These are phyloP conservation scores for Recurvirostra avosetta DNA, from an alignment of 2,113 vertebrate species.

Conservation along the genomic window DNA sequence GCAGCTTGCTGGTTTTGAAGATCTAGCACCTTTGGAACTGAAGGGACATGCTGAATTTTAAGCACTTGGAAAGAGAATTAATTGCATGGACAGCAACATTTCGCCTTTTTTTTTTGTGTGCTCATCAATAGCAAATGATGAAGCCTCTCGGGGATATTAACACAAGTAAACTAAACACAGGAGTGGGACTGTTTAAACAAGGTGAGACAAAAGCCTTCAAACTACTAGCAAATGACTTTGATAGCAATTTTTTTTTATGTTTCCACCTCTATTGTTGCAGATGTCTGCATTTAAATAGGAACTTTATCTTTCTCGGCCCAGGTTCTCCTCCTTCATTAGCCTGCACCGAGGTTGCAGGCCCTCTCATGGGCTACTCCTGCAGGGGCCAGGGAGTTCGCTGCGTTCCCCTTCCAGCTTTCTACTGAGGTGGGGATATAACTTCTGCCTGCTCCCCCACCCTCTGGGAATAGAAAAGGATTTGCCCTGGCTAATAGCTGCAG, in stretches of 20 bases:
- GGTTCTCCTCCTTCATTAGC: not conserved
- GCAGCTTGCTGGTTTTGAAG: constrained; percentile 66
- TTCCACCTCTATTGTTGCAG: not conserved
- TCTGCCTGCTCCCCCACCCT: not conserved
- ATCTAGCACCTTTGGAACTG: constrained; percentile 63
- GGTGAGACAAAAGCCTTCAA: constrained; percentile 8
- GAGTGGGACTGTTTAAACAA: constrained; percentile 45
- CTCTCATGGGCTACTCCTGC: not conserved
- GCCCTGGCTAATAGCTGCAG: not conserved
- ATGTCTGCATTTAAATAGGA: not conserved
- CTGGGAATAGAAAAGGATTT: not conserved
- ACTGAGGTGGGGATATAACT: not conserved
- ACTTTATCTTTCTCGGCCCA: not conserved
- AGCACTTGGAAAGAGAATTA: constrained; percentile 36
- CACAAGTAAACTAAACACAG: constrained; percentile 49
- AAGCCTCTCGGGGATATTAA: constrained; percentile 49
- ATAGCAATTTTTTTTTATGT: not conserved
- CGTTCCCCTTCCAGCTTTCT: not conserved
- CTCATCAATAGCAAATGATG: constrained; percentile 61
- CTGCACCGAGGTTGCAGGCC: not conserved
- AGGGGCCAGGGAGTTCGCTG: not conserved
- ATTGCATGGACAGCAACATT: constrained; percentile 26
- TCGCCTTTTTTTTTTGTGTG: not conserved
- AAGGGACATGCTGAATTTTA: constrained; percentile 54
- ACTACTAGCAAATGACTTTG: constrained; percentile 9